A percentile compares a stretch with the other conserved stretches of the same genome.
Conservation (phyloP, 2,797 vertebrate genomes). For the Scolopax bukidnonensis region DNA sequence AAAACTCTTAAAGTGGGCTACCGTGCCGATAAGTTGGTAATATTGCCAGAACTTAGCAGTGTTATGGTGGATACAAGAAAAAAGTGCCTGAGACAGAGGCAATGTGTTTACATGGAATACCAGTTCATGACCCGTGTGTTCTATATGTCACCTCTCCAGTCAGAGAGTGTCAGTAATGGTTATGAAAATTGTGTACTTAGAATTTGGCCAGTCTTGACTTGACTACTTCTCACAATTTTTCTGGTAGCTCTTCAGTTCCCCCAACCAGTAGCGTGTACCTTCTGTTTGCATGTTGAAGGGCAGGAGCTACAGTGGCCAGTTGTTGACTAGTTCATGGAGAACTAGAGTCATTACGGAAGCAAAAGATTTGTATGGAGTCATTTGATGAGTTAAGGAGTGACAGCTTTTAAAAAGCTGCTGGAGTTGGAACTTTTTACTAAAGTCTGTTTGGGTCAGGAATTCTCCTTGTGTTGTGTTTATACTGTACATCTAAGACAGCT, state of each 20-base stretch:
- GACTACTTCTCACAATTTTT: not conserved
- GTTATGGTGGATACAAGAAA: not conserved
- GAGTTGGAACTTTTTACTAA: not conserved
- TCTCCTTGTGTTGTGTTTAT: not conserved
- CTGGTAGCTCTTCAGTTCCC: not conserved
- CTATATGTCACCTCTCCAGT: not conserved
- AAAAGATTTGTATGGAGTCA: not conserved
- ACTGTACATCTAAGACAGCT: not conserved
- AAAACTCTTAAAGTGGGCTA: not conserved
- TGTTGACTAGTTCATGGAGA: not conserved
- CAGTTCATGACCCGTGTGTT: not conserved
- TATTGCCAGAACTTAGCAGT: not conserved
- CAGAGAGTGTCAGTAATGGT: not conserved
- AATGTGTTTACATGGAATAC: not conserved
- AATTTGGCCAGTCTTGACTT: not conserved
- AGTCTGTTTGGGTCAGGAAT: not conserved
- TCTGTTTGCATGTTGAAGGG: not conserved
- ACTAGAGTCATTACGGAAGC: not conserved
- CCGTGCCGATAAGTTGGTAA: not conserved
- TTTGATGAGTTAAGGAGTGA: not conserved
- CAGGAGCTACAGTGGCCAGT: not conserved
- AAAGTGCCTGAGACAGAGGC: not conserved
- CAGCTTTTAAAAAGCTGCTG: not conserved
- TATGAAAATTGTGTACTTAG: not conserved
- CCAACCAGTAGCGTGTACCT: not conserved